Evolutionary conservation across 2,113 vertebrate genomes (phyloP).

Genomic region (cat (Felis catus)): DNA sequence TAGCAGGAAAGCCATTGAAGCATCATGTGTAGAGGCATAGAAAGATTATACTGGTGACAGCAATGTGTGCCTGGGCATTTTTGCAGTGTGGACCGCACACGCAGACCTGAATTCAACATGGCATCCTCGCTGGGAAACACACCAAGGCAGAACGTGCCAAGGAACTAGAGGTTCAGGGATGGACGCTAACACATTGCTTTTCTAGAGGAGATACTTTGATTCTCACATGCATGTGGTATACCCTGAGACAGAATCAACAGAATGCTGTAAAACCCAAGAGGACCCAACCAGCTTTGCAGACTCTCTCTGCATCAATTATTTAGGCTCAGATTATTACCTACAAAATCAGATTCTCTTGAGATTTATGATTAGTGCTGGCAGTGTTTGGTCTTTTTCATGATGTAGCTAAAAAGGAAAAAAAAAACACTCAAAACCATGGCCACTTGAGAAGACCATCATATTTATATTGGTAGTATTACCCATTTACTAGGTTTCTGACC

Average conservation of each 20-base stretch:
- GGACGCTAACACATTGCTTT: not conserved
- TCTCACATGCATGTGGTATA: not conserved
- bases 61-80: no score
- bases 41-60: not conserved
- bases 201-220: not conserved
- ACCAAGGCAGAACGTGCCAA: not conserved
- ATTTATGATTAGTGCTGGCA: not conserved
- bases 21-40: rapidly evolving
- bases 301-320: not conserved
- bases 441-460: not conserved
- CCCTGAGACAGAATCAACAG: not conserved
- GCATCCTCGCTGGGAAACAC: not conserved
- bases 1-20: not conserved
- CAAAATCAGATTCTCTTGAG: not conserved
- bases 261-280: not conserved
- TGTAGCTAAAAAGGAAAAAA: not conserved
- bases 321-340: not conserved
- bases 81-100: not conserved
- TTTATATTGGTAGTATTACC: not conserved
- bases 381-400: not conserved
- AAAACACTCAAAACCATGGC: not conserved
- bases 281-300: not conserved
- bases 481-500: not conserved
- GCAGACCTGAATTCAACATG: no score
- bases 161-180: not conserved